Percentiles rank a stretch among this genome's conserved stretches.
Conservation (phyloP, 2,113 vertebrate species). For the Notechis scutatus region DNA sequence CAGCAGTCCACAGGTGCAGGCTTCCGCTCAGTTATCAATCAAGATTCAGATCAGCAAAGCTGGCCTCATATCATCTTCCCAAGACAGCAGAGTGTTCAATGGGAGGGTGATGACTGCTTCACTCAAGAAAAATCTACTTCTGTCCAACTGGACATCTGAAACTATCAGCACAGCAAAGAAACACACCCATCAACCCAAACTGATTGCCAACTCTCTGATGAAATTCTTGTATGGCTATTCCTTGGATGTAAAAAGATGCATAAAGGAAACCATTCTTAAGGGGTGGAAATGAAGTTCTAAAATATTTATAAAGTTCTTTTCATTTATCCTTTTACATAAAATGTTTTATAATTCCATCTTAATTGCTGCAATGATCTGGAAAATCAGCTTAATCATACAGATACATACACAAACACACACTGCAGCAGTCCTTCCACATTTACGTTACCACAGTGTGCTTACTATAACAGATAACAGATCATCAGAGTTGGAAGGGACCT, state of each 20-base stretch:
- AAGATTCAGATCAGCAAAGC: conserved; percentile 36
- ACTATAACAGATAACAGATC: background rate
- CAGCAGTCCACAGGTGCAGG: conserved; percentile 47
- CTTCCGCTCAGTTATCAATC: conserved; percentile 53
- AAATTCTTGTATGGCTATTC: background rate
- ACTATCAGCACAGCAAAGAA: background rate
- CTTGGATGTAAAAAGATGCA: background rate
- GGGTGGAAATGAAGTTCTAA: background rate
- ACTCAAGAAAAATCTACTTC: background rate
- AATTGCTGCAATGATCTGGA: background rate
- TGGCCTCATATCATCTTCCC: background rate
- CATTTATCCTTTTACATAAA: background rate
- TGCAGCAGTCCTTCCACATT: background rate
- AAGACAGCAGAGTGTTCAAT: background rate
- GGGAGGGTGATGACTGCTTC: background rate
- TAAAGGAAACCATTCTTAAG: conserved; percentile 24
- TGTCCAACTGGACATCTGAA: conserved; percentile 17
- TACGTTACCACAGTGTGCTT: background rate
- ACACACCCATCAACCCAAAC: conserved; percentile 17
- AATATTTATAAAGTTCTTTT: background rate
- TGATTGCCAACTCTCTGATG: background rate
- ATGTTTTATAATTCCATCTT: background rate
- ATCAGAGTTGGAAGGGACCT: no score
- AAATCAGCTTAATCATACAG: background rate
- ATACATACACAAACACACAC: background rate